A percentile compares a stretch with the other conserved stretches of the same genome.
These are phyloP conservation scores for Zaprionus kolodkinae DNA, from an alignment of 1,140 invertebrate genomes.

Conservation along the genomic window DNA sequence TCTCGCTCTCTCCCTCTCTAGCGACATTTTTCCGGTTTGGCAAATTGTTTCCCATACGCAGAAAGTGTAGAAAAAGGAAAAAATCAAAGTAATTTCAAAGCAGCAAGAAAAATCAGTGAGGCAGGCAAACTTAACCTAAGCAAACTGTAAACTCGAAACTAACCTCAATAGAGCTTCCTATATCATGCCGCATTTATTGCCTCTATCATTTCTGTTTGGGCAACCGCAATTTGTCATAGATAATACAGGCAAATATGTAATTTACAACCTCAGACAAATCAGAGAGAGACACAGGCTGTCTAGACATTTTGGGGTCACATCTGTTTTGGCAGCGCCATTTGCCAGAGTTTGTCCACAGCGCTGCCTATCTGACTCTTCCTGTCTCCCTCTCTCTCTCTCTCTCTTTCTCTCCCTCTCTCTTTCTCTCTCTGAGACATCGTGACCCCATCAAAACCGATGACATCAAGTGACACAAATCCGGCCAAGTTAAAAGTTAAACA, in stretches of 20 bases:
- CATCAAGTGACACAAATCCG: slow-evolving; percentile 64
- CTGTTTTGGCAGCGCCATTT: slow-evolving; percentile 44
- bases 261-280: slow-evolving; percentile 53
- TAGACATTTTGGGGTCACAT: slow-evolving; percentile 43
- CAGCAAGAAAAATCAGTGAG: not conserved
- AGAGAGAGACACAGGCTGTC: slow-evolving; percentile 37
- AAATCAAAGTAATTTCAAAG: not conserved
- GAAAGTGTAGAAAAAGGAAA: not conserved
- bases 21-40: slow-evolving; percentile 2
- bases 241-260: slow-evolving; percentile 53
- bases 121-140: not conserved
- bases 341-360: slow-evolving; percentile 26
- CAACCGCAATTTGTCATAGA: slow-evolving; percentile 47
- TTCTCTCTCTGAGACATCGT: not conserved
- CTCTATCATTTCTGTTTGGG: not conserved
- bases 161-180: not conserved
- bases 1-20: not conserved
- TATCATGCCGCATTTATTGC: not conserved
- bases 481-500: slow-evolving; percentile 69
- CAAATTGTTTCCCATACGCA: not conserved
- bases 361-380: not conserved
- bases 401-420: not conserved
- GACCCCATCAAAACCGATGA: slow-evolving; percentile 23
- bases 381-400: not conserved
- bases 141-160: not conserved